Evolutionary conservation across 2,797 vertebrate genomes (phyloP).

Genomic region (Psittacula derbiana): DNA sequence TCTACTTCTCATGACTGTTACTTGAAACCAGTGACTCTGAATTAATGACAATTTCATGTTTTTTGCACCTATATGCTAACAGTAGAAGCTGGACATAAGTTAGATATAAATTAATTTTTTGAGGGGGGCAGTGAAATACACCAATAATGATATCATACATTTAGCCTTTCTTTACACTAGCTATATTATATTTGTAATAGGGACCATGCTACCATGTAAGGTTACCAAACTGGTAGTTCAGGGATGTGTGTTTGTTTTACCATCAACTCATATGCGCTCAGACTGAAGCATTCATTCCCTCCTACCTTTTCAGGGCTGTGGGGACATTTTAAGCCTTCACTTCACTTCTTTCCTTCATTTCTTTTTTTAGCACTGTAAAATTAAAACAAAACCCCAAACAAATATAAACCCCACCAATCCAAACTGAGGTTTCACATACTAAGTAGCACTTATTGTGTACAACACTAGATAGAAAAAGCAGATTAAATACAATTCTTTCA

Average conservation of each 20-base stretch:
- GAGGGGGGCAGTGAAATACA: not conserved
- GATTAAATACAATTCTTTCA: not conserved
- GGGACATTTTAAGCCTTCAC: not conserved
- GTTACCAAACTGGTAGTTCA: not conserved
- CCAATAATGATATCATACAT: not conserved
- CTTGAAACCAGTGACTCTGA: not conserved
- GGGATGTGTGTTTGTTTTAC: fast-evolving
- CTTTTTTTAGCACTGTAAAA: not conserved
- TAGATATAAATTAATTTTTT: not conserved
- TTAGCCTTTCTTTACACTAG: not conserved
- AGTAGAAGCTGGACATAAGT: not conserved
- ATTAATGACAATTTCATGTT: not conserved
- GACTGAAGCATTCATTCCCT: not conserved
- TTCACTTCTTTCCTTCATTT: not conserved
- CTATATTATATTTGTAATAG: not conserved
- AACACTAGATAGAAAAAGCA: not conserved
- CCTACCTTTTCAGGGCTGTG: not conserved
- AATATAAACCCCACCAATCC: no score
- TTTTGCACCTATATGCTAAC: not conserved
- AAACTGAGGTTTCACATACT: not conserved
- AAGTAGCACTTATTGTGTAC: not conserved
- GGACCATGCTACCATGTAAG: fast-evolving
- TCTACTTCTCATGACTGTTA: not conserved
- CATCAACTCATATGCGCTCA: not conserved
- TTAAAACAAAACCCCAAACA: not conserved